A percentile compares a stretch with the other conserved stretches of the same genome.
Conservation (phyloP, 37 sponge, comb jelly and placozoan genomes). For the Cliona cf. orientalis region DNA sequence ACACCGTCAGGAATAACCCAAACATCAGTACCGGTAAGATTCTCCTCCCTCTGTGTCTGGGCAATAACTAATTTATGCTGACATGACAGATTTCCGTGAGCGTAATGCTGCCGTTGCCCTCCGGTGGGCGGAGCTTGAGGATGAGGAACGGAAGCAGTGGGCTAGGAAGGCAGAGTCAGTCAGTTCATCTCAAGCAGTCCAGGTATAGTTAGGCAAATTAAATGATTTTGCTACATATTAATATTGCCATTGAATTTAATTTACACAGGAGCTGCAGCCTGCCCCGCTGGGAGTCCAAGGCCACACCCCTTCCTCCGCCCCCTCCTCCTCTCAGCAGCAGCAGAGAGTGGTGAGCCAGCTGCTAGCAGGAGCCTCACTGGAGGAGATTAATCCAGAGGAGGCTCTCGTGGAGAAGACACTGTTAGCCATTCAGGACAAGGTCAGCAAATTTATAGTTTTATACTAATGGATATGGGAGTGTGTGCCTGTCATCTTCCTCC, state of each 20-base stretch:
- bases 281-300: background rate
- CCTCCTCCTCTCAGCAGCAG: background rate
- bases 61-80: background rate
- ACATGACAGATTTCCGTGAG: conserved; percentile 57
- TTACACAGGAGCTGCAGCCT: conserved; percentile 20
- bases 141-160: conserved; percentile 75
- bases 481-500: no score
- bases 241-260: no score
- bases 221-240: background rate
- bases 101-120: conserved; percentile 72
- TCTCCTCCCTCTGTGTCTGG: no score
- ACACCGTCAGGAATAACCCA: conserved; percentile 54
- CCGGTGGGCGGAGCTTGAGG: conserved; percentile 68
- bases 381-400: conserved; percentile 36
- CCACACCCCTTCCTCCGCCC: conserved; percentile 2
- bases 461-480: no score
- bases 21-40: conserved; percentile 67
- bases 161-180: conserved; percentile 69
- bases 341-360: no score
- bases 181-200: conserved; percentile 52
- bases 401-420: conserved; percentile 66
- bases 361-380: background rate
- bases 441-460: no score
- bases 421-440: conserved; percentile 72
- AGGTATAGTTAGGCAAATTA: conserved; percentile 1